Conservation (phyloP, 2,113 vertebrate species). For the human region DNA sequence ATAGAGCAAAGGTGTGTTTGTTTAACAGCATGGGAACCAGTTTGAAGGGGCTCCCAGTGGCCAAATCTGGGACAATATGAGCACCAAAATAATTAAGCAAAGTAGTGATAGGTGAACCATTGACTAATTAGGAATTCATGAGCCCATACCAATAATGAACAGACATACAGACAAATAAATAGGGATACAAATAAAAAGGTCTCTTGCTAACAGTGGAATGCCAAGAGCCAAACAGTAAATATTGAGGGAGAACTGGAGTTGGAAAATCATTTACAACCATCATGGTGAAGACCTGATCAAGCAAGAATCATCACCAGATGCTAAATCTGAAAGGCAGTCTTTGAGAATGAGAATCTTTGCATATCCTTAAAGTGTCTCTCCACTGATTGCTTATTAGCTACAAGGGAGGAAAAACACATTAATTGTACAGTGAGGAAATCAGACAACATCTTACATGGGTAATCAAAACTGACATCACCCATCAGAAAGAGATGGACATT, state of each 20-base stretch:
- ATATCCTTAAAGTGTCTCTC: background rate
- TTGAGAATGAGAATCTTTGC: background rate
- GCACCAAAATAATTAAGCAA: background rate
- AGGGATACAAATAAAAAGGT: background rate
- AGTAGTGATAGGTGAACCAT: background rate
- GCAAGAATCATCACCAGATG: background rate
- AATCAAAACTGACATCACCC: background rate
- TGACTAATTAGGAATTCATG: background rate
- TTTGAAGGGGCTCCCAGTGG: background rate
- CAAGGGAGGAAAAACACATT: background rate
- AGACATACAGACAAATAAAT: background rate
- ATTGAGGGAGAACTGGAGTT: background rate
- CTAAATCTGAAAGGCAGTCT: background rate
- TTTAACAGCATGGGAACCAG: background rate
- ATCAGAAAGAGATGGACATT: accelerated
- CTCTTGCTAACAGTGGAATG: background rate
- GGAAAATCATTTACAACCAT: background rate
- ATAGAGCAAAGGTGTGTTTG: background rate
- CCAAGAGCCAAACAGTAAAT: background rate
- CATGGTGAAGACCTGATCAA: background rate
- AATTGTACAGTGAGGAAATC: background rate
- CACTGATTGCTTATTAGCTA: background rate
- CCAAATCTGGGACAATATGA: background rate
- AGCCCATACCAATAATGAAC: background rate
- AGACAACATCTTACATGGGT: background rate